A percentile compares a stretch with the other conserved stretches of the same genome.
Evolutionary conservation across 2,113 vertebrate genomes (phyloP).

Genomic region (Misgurnus mizolepis): DNA sequence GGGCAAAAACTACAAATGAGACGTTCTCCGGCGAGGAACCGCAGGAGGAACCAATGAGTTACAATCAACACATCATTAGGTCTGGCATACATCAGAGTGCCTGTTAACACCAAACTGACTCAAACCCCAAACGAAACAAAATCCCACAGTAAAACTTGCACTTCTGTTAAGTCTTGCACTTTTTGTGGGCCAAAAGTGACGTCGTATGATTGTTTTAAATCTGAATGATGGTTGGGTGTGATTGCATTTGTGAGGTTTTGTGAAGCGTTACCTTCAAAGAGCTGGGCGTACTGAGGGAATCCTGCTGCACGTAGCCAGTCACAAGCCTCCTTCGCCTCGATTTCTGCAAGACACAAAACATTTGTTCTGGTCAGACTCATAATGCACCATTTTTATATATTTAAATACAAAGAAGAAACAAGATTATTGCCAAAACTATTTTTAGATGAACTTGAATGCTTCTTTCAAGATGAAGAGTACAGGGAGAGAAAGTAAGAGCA

Average conservation of each 20-base stretch:
- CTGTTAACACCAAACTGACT: slow-evolving; percentile 12
- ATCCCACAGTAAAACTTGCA: background rate
- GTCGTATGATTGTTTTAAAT: background rate
- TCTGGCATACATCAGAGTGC: slow-evolving; percentile 28
- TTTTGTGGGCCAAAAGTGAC: background rate
- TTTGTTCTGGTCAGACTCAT: slow-evolving; percentile 12
- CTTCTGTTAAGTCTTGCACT: background rate
- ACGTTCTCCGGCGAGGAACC: background rate
- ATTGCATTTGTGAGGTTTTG: slow-evolving; percentile 48
- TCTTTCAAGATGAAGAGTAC: background rate
- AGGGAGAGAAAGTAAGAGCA: no score
- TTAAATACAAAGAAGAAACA: background rate
- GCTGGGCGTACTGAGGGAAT: slow-evolving; percentile 96
- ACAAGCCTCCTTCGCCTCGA: slow-evolving; percentile 95
- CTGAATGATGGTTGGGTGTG: slow-evolving; percentile 33
- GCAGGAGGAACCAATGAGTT: background rate
- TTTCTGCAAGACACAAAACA: slow-evolving; percentile 80
- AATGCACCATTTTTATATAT: background rate
- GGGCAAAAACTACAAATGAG: slow-evolving; percentile 54
- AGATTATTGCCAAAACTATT: background rate
- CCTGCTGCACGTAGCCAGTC: slow-evolving; percentile 97
- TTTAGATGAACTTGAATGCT: slow-evolving; percentile 2
- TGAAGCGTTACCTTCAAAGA: slow-evolving; percentile 88
- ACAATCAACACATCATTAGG: background rate
- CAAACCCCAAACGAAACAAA: background rate